These are phyloP conservation scores for Struthio camelus DNA, from an alignment of 2,113 vertebrate species.

Conservation along the genomic window DNA sequence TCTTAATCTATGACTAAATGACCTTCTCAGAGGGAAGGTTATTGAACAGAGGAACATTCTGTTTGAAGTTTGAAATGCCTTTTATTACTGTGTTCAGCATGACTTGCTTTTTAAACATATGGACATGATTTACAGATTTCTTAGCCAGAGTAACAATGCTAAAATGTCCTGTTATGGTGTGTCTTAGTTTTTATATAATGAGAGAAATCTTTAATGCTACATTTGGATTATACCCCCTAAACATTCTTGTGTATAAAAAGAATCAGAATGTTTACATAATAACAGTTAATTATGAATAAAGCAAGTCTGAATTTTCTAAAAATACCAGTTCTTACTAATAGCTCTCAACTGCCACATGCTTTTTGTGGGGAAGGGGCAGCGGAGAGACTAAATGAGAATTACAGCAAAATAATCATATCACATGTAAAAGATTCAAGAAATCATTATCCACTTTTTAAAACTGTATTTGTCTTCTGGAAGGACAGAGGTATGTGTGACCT, in stretches of 20 bases:
- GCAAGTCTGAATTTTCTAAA: not conserved
- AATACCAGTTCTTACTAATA: not conserved
- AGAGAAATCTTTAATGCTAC: not conserved
- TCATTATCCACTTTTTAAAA: not conserved
- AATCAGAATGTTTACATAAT: not conserved
- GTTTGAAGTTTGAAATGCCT: slow-evolving; percentile 50
- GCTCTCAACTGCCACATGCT: not conserved
- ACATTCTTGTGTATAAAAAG: not conserved
- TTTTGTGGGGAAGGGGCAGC: not conserved
- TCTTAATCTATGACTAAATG: slow-evolving; percentile 27
- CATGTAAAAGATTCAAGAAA: not conserved
- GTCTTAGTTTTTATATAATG: not conserved
- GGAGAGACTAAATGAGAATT: not conserved
- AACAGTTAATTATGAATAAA: not conserved
- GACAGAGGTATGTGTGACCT: not conserved
- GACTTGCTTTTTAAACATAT: slow-evolving; percentile 35
- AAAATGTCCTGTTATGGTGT: not conserved
- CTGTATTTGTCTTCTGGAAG: not conserved
- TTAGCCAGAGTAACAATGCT: slow-evolving; percentile 6
- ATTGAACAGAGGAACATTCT: not conserved
- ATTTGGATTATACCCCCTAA: not conserved
- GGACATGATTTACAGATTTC: slow-evolving; percentile 42
- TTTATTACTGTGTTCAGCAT: slow-evolving; percentile 34
- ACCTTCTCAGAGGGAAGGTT: slow-evolving; percentile 26
- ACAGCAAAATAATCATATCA: not conserved